These are phyloP conservation scores for Tolmerus cingulatus DNA, from an alignment of 2,888 invertebrate genomes.

Conservation along the genomic window DNA sequence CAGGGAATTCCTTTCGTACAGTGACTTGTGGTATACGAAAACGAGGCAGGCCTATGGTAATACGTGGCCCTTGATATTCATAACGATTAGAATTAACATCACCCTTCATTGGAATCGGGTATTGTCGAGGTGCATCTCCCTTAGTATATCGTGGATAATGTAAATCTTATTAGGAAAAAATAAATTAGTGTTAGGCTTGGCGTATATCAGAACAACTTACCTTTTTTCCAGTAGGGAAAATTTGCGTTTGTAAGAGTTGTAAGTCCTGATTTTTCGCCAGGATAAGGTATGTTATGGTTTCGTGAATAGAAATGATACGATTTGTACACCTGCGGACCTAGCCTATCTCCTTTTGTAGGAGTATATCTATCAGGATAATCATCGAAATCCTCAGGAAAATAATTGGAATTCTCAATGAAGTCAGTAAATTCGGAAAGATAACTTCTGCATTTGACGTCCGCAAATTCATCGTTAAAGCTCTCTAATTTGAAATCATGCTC, in stretches of 20 bases:
- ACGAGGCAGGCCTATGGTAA: no score
- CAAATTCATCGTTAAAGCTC: not conserved
- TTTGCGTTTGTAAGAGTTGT: conserved; percentile 58
- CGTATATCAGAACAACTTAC: not conserved
- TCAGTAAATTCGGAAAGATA: no score
- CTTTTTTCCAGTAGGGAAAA: not conserved
- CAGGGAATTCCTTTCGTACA: conserved; percentile 70
- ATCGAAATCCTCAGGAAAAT: no score
- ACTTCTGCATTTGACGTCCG: not conserved
- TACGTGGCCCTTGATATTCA: no score
- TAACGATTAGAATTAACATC: no score
- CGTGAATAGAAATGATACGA: not conserved
- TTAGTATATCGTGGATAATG: no score
- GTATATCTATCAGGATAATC: not conserved
- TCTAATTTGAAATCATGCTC: not conserved
- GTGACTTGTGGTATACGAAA: not conserved
- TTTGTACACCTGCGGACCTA: not conserved
- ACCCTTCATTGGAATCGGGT: no score
- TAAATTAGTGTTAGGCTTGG: not conserved
- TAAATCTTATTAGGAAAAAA: not conserved
- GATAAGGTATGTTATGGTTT: conserved; percentile 64
- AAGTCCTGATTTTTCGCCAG: conserved; percentile 47
- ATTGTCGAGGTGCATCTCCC: no score
- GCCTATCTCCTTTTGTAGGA: not conserved
- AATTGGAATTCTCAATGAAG: no score